A percentile compares a stretch with the other conserved stretches of the same genome.
phyloP scores from a whole-genome alignment of 2,797 vertebrate species.

The Thalassophryne amazonica region DNA sequence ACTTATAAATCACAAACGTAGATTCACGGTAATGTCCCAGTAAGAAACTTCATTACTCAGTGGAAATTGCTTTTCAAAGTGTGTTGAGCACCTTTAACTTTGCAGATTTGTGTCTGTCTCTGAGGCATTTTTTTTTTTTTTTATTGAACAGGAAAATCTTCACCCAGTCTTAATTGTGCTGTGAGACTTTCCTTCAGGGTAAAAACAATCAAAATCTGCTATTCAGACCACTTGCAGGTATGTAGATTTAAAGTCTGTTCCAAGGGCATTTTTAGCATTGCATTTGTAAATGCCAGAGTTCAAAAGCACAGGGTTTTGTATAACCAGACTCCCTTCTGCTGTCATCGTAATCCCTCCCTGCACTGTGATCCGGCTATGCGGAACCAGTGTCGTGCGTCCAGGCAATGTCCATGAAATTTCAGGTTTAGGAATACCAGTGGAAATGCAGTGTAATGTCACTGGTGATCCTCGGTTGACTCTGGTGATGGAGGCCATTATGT shows the following conservation, averaged over 20 bases:
- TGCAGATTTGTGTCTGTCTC: slow-evolving; percentile 13
- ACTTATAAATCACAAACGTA: neutral
- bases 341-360: slow-evolving; percentile 78
- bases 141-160: neutral
- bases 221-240: slow-evolving; percentile 80
- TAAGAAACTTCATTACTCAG: neutral
- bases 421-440: slow-evolving; percentile 75
- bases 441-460: slow-evolving; percentile 70
- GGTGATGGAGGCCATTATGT: slow-evolving; percentile 62
- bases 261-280: slow-evolving; percentile 80
- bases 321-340: slow-evolving; percentile 76
- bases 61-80: neutral
- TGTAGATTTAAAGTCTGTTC: slow-evolving; percentile 82
- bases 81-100: neutral
- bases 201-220: neutral
- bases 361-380: slow-evolving; percentile 70
- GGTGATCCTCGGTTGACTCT: slow-evolving; percentile 67
- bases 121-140: slow-evolving; percentile 1
- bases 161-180: slow-evolving; percentile 1
- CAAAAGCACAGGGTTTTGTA: slow-evolving; percentile 74
- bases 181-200: neutral
- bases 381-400: slow-evolving; percentile 77
- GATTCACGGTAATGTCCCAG: neutral
- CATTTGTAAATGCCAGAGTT: slow-evolving; percentile 85
- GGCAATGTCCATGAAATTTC: slow-evolving; percentile 85